These are phyloP conservation scores for Semicossyphus pulcher DNA, from an alignment of 2,113 vertebrate species.

Conservation along the genomic window DNA sequence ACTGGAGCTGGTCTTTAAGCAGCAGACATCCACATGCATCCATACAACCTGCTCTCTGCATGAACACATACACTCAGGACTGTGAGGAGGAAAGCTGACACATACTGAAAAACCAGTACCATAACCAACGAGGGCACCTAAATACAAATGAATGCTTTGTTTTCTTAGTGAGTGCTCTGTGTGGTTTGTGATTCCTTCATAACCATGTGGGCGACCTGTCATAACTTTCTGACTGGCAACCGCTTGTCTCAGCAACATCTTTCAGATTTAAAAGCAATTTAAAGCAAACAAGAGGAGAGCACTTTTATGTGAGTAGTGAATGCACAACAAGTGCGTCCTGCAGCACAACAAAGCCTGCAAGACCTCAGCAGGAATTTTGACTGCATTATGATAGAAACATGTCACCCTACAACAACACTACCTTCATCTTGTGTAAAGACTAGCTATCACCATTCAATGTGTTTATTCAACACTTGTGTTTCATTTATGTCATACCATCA, in stretches of 20 bases:
- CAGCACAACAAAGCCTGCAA: background rate
- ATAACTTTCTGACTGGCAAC: slow-evolving; percentile 7
- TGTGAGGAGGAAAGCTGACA: slow-evolving; percentile 11
- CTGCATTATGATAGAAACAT: background rate
- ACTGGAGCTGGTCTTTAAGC: too few relatives aligned
- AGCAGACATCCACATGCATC: background rate
- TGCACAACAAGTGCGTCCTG: too few relatives aligned
- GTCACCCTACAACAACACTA: background rate
- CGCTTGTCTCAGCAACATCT: too few relatives aligned
- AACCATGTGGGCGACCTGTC: slow-evolving; percentile 23
- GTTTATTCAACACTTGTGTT: background rate
- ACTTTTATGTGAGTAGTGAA: too few relatives aligned
- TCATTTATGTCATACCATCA: slow-evolving; percentile 2
- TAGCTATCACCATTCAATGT: background rate
- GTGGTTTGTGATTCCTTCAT: slow-evolving; percentile 34
- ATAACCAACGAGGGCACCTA: background rate
- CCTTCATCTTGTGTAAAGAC: background rate
- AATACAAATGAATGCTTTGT: slow-evolving; percentile 26
- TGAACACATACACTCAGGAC: background rate
- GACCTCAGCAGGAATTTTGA: background rate
- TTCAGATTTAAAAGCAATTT: too few relatives aligned
- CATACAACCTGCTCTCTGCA: background rate
- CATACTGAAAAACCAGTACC: background rate
- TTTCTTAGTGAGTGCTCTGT: slow-evolving; percentile 7
- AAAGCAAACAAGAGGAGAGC: too few relatives aligned